phyloP scores from a whole-genome alignment of 2,113 vertebrate genomes.

The Vulpes ferrilata region DNA sequence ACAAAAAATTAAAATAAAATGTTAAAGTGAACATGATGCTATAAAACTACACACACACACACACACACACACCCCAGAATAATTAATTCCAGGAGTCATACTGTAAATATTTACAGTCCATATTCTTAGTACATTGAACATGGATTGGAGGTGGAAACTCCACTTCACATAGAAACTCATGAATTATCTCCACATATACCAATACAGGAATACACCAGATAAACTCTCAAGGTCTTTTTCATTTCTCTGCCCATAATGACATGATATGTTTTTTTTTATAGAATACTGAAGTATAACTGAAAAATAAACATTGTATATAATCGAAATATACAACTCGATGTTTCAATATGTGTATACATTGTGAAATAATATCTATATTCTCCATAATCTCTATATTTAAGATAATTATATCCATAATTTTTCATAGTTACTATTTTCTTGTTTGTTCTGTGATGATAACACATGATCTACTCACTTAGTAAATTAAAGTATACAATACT shows the following conservation, averaged over 20 bases:
- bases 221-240: neutral
- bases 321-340: neutral
- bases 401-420: neutral
- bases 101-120: neutral
- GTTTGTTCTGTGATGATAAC: neutral
- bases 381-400: neutral
- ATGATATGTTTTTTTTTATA: neutral
- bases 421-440: neutral
- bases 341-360: neutral
- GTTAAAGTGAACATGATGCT: neutral
- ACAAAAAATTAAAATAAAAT: slow-evolving; percentile 13
- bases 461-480: neutral
- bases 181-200: neutral
- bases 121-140: neutral
- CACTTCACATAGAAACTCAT: neutral
- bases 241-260: neutral
- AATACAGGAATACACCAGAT: neutral
- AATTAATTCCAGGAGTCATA: neutral
- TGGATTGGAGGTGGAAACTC: neutral
- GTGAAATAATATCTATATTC: neutral
- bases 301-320: neutral
- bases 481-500: neutral
- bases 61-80: neutral
- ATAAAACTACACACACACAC: neutral
- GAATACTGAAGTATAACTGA: neutral